These are phyloP conservation scores for Connochaetes taurinus DNA, from an alignment of 2,113 vertebrate species.

Conservation along the genomic window DNA sequence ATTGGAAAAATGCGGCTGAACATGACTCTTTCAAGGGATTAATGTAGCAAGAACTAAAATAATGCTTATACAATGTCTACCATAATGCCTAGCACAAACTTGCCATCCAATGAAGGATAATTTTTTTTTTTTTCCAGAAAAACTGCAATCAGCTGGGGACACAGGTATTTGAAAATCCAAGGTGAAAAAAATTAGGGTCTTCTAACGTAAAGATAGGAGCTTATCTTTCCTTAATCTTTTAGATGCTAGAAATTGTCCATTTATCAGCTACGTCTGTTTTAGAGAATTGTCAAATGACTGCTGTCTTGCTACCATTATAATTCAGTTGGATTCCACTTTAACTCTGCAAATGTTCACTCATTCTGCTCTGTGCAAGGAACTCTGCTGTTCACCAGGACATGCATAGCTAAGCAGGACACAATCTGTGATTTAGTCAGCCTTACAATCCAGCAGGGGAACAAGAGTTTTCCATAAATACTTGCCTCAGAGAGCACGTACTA, in stretches of 20 bases:
- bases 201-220: background rate
- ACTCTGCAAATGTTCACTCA: slow-evolving; percentile 40
- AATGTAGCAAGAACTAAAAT: background rate
- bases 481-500: background rate
- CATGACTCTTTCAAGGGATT: background rate
- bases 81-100: background rate
- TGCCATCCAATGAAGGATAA: background rate
- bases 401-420: slow-evolving; percentile 41
- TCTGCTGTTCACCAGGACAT: slow-evolving; percentile 44
- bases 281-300: slow-evolving; percentile 37
- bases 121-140: background rate
- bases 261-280: slow-evolving; percentile 35
- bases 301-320: slow-evolving; percentile 7
- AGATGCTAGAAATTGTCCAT: slow-evolving; percentile 7
- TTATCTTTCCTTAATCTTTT: background rate
- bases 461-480: slow-evolving; percentile 30
- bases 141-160: background rate
- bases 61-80: background rate
- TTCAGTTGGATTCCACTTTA: slow-evolving; percentile 34
- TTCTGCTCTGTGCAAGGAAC: slow-evolving; percentile 26
- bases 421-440: slow-evolving; percentile 29
- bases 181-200: background rate
- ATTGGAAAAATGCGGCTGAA: background rate
- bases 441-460: background rate
- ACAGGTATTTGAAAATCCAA: background rate